phyloP scores from a whole-genome alignment of 2,113 vertebrate species.

The Oostethus manadensis region DNA sequence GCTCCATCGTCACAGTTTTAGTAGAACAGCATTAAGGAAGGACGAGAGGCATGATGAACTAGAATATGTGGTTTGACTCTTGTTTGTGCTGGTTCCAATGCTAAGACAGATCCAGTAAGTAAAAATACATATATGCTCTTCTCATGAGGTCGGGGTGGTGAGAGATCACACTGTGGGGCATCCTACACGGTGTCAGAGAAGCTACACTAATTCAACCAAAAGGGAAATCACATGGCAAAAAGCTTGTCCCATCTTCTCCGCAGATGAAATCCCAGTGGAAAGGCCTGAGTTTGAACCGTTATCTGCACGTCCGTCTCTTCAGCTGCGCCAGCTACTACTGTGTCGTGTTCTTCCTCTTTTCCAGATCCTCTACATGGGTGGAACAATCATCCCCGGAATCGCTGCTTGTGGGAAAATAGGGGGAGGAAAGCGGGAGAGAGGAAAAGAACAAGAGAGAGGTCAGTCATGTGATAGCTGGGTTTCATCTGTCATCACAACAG shows the following conservation, averaged over 20 bases:
- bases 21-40: slow-evolving; percentile 33
- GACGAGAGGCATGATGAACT: slow-evolving; percentile 32
- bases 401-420: slow-evolving; percentile 73
- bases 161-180: slow-evolving; percentile 76
- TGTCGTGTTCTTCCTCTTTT: slow-evolving; percentile 68
- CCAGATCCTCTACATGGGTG: slow-evolving; percentile 87
- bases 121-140: slow-evolving; percentile 84
- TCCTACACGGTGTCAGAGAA: slow-evolving; percentile 59
- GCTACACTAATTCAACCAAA: slow-evolving; percentile 67
- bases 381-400: slow-evolving; percentile 95
- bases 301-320: slow-evolving; percentile 76
- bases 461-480: slow-evolving; percentile 71
- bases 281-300: slow-evolving; percentile 93
- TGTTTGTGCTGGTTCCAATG: slow-evolving; percentile 72
- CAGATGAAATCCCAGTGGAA: slow-evolving; percentile 84
- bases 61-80: slow-evolving; percentile 58
- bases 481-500: slow-evolving; percentile 72
- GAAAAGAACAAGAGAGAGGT: slow-evolving; percentile 41
- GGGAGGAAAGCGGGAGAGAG: slow-evolving; percentile 41
- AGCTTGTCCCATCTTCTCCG: slow-evolving; percentile 48
- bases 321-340: slow-evolving; percentile 63
- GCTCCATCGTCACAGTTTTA: slow-evolving; percentile 71
- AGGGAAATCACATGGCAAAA: slow-evolving; percentile 61
- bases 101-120: slow-evolving; percentile 62
- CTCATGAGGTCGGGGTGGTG: slow-evolving; percentile 70